Base-by-base conservation (phyloP, 2,113 vertebrate species). In the Sitta europaea region DNA sequence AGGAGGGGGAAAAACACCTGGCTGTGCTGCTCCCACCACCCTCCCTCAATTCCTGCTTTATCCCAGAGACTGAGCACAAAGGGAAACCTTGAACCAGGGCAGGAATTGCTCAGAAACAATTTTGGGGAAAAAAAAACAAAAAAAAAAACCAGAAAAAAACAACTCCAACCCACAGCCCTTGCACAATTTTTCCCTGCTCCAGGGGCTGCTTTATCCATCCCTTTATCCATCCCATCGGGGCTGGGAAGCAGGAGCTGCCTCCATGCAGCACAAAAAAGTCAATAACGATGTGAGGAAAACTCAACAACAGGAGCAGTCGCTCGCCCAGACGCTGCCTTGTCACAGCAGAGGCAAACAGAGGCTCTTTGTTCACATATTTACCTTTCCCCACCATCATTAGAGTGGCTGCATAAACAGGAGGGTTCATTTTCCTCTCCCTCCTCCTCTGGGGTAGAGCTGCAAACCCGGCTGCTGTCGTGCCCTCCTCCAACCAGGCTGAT, bases 81-180 rank as follows among this genome's bases (percentile, higher is more conserved):
- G 25, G 15, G 29, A 42, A 91, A 67, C 55, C 61, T 70, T 36
- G 28, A 71, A 35, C 15, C 42, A 9, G 50, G 20, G 29, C 70
- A 35, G 24, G 16, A 78, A 31, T 3, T 6, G 11, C 63, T 35
- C 1, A 6, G n/a, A 36, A 74, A 35, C 6, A 19, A 5, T 6
- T 7, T 5, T 2, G 9, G 18, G 16, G 17, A 1, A 4, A 8
- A 33, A 29, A 33, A 10, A 51, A 23, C n/a, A n/a, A n/a, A n/a
- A n/a, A n/a, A n/a, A n/a, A n/a, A n/a, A n/a, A n/a, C n/a, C n/a
- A n/a, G n/a, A n/a, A n/a, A n/a, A n/a, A n/a, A n/a, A n/a, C n/a
- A n/a, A 28, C 4, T 11, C 1, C 1, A 0, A 0, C 3, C 2
- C 9, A 3, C 1, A 53, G 36, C 33, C 12, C 43, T 5, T 0